These are phyloP conservation scores for Craniophora ligustri DNA, from an alignment of 2,888 invertebrate genomes.

Conservation along the genomic window DNA sequence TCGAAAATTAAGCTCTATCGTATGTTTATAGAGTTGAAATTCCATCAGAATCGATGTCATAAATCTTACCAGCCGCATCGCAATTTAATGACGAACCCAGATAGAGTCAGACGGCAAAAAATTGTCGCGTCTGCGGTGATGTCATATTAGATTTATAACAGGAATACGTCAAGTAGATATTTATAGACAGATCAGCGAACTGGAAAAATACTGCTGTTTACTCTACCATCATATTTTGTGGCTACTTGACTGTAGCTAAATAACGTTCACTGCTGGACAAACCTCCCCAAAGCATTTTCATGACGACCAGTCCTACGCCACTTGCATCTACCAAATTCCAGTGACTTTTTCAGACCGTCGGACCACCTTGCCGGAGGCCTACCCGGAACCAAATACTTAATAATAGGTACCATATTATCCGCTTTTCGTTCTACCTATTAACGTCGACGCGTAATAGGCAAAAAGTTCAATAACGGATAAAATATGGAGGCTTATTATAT, in stretches of 20 bases:
- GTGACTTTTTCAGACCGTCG: too few species aligned
- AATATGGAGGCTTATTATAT: constrained; percentile 64
- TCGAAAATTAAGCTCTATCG: constrained; percentile 24
- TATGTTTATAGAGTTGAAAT: constrained; percentile 49
- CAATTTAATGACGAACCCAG: constrained; percentile 66
- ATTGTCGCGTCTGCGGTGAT: constrained; percentile 69
- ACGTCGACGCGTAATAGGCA: constrained; percentile 55
- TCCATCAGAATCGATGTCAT: constrained; percentile 24
- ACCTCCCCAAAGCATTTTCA: too few species aligned
- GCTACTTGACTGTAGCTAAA: too few species aligned
- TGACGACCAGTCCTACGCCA: too few species aligned
- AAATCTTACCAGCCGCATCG: constrained; percentile 57
- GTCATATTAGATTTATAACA: constrained; percentile 65
- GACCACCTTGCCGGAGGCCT: too few species aligned
- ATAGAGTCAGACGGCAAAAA: constrained; percentile 69
- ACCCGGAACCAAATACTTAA: too few species aligned
- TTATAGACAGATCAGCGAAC: constrained; percentile 23
- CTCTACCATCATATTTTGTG: constrained; percentile 3
- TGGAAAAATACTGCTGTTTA: constrained; percentile 11
- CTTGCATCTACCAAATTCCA: not conserved
- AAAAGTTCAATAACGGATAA: constrained; percentile 61
- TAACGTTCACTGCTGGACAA: too few species aligned
- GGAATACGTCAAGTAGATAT: constrained; percentile 42
- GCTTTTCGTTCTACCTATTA: constrained; percentile 45
- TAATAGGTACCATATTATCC: too few species aligned